phyloP scores from a whole-genome alignment of 2,797 vertebrate genomes.

The Vultur gryphus region DNA sequence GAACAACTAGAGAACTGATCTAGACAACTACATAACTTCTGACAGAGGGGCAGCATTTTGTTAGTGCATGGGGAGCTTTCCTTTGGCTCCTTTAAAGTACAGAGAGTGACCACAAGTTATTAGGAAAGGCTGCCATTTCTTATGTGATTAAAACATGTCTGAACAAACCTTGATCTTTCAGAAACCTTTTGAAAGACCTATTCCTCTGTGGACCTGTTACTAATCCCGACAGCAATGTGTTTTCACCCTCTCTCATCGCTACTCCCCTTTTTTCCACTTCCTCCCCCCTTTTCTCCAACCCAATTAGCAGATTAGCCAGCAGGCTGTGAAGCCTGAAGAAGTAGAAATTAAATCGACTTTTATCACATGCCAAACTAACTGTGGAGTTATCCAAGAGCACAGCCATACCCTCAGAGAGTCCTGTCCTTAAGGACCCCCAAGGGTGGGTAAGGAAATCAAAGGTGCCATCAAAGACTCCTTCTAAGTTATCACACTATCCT shows the following conservation, averaged over 20 bases:
- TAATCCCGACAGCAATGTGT: background rate
- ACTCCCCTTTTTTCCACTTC: background rate
- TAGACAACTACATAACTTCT: background rate
- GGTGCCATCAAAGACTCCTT: conserved; percentile 6
- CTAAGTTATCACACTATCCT: background rate
- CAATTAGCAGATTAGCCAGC: conserved; percentile 56
- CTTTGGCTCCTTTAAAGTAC: background rate
- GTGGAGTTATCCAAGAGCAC: conserved; percentile 7
- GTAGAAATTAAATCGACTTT: conserved; percentile 51
- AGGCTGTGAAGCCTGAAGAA: conserved; percentile 25
- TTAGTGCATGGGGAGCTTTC: background rate
- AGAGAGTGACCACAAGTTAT: background rate
- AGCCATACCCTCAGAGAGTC: background rate
- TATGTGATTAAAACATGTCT: background rate
- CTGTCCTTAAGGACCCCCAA: background rate
- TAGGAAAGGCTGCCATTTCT: background rate
- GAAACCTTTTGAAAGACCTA: background rate
- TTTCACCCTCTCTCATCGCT: background rate
- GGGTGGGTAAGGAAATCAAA: conserved; percentile 5
- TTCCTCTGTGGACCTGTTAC: background rate
- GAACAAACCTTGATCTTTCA: conserved; percentile 7
- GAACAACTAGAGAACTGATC: background rate
- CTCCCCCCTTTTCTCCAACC: background rate
- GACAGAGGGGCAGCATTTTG: background rate
- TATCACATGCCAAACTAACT: conserved; percentile 4